Percentiles rank a stretch among this genome's conserved stretches.
These are phyloP conservation scores for Helicoverpa zea DNA, from an alignment of 1,140 invertebrate species.

Conservation along the genomic window DNA sequence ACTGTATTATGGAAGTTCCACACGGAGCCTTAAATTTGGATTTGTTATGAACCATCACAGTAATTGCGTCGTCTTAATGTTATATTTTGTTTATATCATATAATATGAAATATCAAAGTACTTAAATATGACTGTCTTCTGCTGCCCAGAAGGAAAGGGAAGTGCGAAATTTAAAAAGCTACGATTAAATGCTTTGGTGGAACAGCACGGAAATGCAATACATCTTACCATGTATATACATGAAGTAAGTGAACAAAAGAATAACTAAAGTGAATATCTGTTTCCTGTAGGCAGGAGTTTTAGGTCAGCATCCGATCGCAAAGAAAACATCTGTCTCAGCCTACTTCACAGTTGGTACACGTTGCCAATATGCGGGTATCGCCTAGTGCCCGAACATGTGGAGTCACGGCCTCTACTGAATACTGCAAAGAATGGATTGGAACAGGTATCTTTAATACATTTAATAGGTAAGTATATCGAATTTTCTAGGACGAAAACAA, in stretches of 20 bases:
- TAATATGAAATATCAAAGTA: too few relatives aligned
- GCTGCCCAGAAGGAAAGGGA: too few relatives aligned
- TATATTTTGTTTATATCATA: too few relatives aligned
- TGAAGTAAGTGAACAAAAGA: neutral
- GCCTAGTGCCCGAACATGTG: slow-evolving; percentile 95
- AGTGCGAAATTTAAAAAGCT: too few relatives aligned
- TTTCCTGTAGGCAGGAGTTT: slow-evolving; percentile 55
- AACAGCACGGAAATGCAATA: too few relatives aligned
- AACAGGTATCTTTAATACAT: slow-evolving; percentile 88
- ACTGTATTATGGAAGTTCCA: too few relatives aligned
- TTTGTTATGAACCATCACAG: too few relatives aligned
- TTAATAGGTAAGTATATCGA: neutral
- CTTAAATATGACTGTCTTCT: too few relatives aligned
- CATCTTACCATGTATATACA: neutral
- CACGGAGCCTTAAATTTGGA: too few relatives aligned
- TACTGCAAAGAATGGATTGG: slow-evolving; percentile 92
- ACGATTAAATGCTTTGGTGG: too few relatives aligned
- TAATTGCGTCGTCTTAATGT: too few relatives aligned
- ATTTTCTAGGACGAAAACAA: too few relatives aligned
- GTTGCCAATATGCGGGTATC: slow-evolving; percentile 89
- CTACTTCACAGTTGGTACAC: slow-evolving; percentile 75
- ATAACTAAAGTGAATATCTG: neutral
- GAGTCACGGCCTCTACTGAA: slow-evolving; percentile 94
- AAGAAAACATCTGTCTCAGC: slow-evolving; percentile 78
- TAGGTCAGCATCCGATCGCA: slow-evolving; percentile 58